These are phyloP conservation scores for Pachymerium ferrugineum DNA, from an alignment of 2,888 invertebrate genomes.

Conservation along the genomic window DNA sequence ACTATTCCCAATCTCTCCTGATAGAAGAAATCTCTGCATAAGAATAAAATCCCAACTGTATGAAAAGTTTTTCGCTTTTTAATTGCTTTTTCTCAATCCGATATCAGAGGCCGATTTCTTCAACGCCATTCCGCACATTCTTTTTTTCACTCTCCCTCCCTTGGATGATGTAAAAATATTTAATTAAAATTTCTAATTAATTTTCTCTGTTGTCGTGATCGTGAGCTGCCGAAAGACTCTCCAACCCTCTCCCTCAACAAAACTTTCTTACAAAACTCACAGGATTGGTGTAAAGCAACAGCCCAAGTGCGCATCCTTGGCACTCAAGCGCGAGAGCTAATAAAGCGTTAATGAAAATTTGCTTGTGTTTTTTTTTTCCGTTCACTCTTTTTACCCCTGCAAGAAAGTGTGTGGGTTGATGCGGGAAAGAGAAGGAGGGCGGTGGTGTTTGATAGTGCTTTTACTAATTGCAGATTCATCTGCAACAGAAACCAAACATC, in stretches of 20 bases:
- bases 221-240: conserved; percentile 23
- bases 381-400: neutral
- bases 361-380: conserved; percentile 28
- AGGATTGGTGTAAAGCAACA: conserved; percentile 27
- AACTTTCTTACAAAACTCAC: conserved; percentile 15
- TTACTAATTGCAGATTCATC: conserved; percentile 32
- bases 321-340: conserved; percentile 28
- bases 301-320: conserved; percentile 15
- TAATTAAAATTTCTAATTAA: conserved; percentile 35
- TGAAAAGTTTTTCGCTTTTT: conserved; percentile 27
- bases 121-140: conserved; percentile 12
- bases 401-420: conserved; percentile 14
- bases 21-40: conserved; percentile 12
- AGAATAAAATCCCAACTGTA: conserved; percentile 25
- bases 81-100: conserved; percentile 17
- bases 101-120: conserved; percentile 17
- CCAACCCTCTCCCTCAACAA: neutral
- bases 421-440: conserved; percentile 17
- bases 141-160: neutral
- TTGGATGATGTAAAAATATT: conserved; percentile 31
- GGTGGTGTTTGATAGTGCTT: neutral
- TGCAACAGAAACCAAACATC: conserved; percentile 30
- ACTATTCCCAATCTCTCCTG: conserved; percentile 5
- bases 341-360: conserved; percentile 33
- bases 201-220: conserved; percentile 33